Conservation (phyloP, 2,113 vertebrate genomes). For the Herpetotheres cachinnans region DNA sequence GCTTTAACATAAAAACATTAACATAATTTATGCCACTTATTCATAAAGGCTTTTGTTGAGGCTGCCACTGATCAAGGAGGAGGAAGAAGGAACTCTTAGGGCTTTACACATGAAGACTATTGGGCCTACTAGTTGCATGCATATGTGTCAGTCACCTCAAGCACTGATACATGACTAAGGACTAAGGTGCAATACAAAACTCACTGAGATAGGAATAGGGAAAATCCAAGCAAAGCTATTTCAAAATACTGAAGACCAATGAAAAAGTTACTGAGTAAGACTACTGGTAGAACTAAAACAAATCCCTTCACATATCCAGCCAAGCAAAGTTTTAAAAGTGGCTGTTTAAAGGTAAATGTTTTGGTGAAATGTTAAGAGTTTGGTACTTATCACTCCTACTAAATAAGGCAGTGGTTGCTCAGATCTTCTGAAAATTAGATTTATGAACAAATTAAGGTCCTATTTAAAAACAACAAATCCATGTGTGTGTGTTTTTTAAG, state of each 20-base stretch:
- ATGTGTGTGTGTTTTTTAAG: accelerated
- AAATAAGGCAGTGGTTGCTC: neutral
- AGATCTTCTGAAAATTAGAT: neutral
- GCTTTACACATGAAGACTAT: neutral
- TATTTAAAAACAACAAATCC: neutral
- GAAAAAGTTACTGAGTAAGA: neutral
- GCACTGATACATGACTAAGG: neutral
- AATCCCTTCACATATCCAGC: neutral
- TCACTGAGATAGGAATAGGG: neutral
- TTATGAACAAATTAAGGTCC: neutral
- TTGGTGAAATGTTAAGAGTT: neutral
- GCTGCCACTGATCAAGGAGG: neutral
- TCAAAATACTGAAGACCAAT: neutral
- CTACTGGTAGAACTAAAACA: neutral
- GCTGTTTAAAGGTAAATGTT: neutral
- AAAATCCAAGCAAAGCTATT: neutral
- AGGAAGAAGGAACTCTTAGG: neutral
- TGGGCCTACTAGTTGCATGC: neutral
- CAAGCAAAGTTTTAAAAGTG: neutral
- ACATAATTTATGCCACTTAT: neutral
- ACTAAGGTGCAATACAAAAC: neutral
- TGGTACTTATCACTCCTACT: neutral
- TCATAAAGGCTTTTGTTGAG: neutral
- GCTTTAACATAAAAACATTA: neutral
- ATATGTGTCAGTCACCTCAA: neutral